Conservation (phyloP, 2,797 vertebrate species). For the Pseudochirops cupreus region DNA sequence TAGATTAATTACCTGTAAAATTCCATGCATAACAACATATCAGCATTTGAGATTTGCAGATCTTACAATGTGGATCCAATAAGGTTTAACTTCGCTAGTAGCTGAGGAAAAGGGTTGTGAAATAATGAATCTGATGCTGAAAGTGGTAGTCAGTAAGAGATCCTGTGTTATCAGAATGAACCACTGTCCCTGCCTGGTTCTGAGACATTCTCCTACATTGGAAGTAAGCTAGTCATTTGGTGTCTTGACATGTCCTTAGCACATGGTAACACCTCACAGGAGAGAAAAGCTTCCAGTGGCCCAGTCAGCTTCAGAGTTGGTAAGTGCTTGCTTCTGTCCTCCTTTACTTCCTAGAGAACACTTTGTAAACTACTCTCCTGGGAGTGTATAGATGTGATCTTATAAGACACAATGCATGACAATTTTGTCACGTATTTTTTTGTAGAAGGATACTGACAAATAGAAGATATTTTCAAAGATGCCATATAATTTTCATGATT, state of each 20-base stretch:
- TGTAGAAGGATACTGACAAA: background rate
- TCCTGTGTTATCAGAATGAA: background rate
- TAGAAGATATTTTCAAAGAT: background rate
- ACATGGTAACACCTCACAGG: background rate
- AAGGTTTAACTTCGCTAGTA: background rate
- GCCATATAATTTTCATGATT: constrained; percentile 23
- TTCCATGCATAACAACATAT: background rate
- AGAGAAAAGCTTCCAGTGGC: background rate
- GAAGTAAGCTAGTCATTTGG: background rate
- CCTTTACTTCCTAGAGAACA: constrained; percentile 20
- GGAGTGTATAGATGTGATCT: background rate
- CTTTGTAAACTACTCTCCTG: background rate
- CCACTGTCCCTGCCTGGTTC: background rate
- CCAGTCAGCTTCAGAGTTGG: constrained; percentile 15
- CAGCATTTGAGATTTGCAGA: background rate
- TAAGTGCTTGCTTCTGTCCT: background rate
- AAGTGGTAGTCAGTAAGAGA: background rate
- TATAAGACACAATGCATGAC: background rate
- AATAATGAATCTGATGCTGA: background rate
- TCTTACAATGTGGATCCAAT: background rate
- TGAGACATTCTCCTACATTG: background rate
- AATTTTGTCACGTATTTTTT: background rate
- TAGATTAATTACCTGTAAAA: background rate
- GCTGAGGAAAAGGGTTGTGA: background rate
- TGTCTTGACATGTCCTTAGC: background rate